Evolutionary conservation across 2,113 vertebrate species (phyloP), one percentile per base, ranked within the genome.

Genomic region (Megaleporinus macrocephalus): DNA sequence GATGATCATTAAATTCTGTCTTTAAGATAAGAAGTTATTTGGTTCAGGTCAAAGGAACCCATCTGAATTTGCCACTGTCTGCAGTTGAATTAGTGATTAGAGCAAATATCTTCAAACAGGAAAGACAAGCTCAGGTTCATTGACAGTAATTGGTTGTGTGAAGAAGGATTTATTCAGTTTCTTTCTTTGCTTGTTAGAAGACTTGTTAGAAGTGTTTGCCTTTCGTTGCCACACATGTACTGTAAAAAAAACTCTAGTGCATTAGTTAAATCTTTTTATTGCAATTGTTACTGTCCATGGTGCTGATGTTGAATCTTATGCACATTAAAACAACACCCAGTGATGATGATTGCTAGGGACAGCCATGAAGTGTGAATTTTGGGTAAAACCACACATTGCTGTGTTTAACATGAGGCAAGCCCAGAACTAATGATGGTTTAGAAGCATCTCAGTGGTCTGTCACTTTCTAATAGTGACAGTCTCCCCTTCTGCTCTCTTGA

Each of bases 271-370:
- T 36, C 73, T 26, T 79, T 59, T 68, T 20, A 53, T 66, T 29
- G 65, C 80, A 29, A 51, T 22, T 12, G 79, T 66, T 49, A 73
- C 88, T 89, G 88, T 89, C 86, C 86, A 87, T 85, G 84, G 85
- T 89, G 62, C 86, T 87, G 86, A 86, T 86, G 24, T 73, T 74
- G 36, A 71, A 73, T 18, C 24, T 68, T 7, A 29, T 24, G 44
- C n/a, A 15, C 44, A 47, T 73, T 33, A 33, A 59, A 76, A 62
- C 53, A 76, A 62, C 53, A n/a, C 59, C 7, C 4, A 11, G 1
- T 70, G 41, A 70, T 44, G 36, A 44, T 44, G 11, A 70, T 3
- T 22, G 30, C 63, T 33, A 36, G 65, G 36, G 65, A 36, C 65
- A 36, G 22, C 9, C 36, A n/a, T 12, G 33, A 44, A 70, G 66